phyloP scores from a whole-genome alignment of 1,140 invertebrate species.

The Anoplolepis gracilipes region DNA sequence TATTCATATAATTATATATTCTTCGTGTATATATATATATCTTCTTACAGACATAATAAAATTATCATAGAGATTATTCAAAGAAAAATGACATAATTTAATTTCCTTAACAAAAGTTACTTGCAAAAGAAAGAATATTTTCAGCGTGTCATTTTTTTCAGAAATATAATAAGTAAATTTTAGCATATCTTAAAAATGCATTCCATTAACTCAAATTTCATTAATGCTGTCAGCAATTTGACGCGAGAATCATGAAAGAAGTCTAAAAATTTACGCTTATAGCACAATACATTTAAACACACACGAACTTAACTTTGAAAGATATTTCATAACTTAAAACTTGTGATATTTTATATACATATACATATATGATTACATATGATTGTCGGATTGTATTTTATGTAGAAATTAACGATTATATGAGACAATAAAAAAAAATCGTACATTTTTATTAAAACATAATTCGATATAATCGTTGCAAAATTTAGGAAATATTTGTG shows the following conservation, averaged over 20 bases:
- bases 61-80: not conserved
- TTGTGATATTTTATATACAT: too few relatives aligned
- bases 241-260: not conserved
- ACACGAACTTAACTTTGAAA: not conserved
- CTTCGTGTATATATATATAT: not conserved
- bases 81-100: too few relatives aligned
- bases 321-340: not conserved
- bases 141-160: not conserved
- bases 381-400: too few relatives aligned
- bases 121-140: not conserved
- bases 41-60: not conserved
- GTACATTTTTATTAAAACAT: too few relatives aligned
- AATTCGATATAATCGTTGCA: too few relatives aligned
- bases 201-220: constrained; percentile 55
- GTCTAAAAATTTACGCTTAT: constrained; percentile 14
- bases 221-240: constrained; percentile 37
- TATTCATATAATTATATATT: not conserved
- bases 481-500: too few relatives aligned
- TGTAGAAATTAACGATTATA: too few relatives aligned
- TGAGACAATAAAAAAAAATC: too few relatives aligned
- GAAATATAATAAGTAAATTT: not conserved
- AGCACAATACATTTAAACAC: not conserved
- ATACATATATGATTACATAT: too few relatives aligned
- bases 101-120: too few relatives aligned
- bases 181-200: not conserved